phyloP scores from a whole-genome alignment of 1,140 invertebrate genomes.

The Pseudomyrmex dendroicus region DNA sequence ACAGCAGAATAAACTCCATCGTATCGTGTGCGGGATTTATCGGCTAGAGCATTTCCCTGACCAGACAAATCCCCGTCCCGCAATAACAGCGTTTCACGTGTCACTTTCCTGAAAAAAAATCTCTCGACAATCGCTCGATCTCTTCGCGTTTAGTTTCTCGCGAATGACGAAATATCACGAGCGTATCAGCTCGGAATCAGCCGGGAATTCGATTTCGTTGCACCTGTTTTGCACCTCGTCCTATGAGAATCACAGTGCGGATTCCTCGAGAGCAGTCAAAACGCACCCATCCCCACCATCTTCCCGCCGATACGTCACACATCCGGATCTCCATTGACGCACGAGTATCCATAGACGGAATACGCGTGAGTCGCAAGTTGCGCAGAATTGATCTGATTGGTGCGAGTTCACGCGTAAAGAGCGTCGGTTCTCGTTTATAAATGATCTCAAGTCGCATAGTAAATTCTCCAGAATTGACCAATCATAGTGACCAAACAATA shows the following conservation, averaged over 20 bases:
- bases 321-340: too few relatives aligned
- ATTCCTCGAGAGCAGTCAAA: not conserved
- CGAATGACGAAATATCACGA: not conserved
- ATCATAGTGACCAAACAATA: too few relatives aligned
- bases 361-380: too few relatives aligned
- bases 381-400: too few relatives aligned
- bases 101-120: not conserved
- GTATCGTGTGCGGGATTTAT: conserved; percentile 61
- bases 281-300: not conserved
- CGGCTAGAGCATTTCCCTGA: conserved; percentile 55
- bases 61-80: not conserved
- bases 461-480: too few relatives aligned
- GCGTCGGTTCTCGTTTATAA: too few relatives aligned
- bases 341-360: too few relatives aligned
- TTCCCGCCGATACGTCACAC: not conserved
- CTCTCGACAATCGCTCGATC: not conserved
- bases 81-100: conserved; percentile 2
- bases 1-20: conserved; percentile 69
- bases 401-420: too few relatives aligned
- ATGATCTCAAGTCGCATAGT: too few relatives aligned
- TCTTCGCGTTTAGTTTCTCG: not conserved
- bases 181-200: not conserved
- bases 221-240: not conserved
- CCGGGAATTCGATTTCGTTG: not conserved
- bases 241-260: not conserved